A percentile compares a stretch with the other conserved stretches of the same genome.
These are phyloP conservation scores for Pteruthius melanotis DNA, from an alignment of 2,113 vertebrate species.

Conservation along the genomic window DNA sequence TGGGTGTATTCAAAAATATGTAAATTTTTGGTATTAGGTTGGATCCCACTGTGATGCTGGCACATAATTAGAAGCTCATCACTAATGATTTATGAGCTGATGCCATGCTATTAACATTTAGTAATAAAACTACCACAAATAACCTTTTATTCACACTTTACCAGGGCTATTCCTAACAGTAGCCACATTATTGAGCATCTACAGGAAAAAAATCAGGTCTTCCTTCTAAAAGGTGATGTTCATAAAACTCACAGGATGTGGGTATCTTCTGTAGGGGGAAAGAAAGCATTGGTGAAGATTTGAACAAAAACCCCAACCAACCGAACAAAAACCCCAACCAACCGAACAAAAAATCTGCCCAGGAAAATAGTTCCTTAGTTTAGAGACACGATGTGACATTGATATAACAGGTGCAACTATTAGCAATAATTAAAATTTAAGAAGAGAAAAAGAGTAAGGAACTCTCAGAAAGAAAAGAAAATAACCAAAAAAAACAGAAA, in stretches of 20 bases:
- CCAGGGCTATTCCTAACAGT: background rate
- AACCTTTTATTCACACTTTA: background rate
- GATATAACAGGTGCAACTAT: background rate
- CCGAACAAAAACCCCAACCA: background rate
- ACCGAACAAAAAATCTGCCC: background rate
- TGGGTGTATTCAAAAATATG: slow-evolving; percentile 16
- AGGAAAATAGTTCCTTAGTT: background rate
- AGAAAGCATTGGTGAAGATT: background rate
- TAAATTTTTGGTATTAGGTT: background rate
- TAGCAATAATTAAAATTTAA: background rate
- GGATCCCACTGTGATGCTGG: slow-evolving; percentile 20
- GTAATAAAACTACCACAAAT: slow-evolving; percentile 10
- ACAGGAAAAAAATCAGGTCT: background rate
- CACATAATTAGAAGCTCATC: slow-evolving; percentile 45
- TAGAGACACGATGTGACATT: background rate
- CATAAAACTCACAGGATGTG: background rate
- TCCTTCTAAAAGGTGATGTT: background rate
- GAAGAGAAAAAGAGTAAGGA: background rate
- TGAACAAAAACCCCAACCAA: background rate
- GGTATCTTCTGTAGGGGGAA: background rate
- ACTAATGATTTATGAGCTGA: slow-evolving; percentile 37
- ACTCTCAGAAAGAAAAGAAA: background rate
- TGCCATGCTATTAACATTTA: slow-evolving; percentile 8
- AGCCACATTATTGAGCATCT: background rate
- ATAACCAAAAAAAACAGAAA: no score